Evolutionary conservation across 1,140 invertebrate genomes (phyloP).

Genomic region (Stenopsyche tienmushanensis): DNA sequence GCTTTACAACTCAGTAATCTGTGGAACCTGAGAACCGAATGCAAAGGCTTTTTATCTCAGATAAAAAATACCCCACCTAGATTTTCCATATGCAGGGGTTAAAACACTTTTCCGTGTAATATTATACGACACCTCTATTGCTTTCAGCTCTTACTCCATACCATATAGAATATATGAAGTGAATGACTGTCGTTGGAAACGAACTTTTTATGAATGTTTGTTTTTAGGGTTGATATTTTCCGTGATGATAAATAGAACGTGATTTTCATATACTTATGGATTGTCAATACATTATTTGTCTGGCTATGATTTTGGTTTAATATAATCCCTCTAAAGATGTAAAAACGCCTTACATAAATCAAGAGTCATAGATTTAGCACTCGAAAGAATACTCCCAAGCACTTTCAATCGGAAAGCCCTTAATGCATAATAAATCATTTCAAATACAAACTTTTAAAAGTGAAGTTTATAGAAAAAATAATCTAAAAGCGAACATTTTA

Average conservation of each 20-base stretch:
- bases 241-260: too few species aligned
- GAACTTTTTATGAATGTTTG: too few species aligned
- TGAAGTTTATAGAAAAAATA: not conserved
- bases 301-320: too few species aligned
- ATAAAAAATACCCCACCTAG: not conserved
- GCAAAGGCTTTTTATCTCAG: constrained; percentile 4
- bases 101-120: constrained; percentile 14
- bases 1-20: constrained; percentile 8
- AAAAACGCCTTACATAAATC: not conserved
- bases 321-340: too few species aligned
- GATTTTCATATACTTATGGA: too few species aligned
- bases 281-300: too few species aligned
- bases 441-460: too few species aligned
- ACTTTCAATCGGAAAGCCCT: too few species aligned
- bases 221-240: too few species aligned
- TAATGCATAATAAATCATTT: too few species aligned
- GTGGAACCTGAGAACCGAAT: constrained; percentile 3
- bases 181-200: constrained; percentile 23
- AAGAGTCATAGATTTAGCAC: not conserved
- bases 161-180: not conserved
- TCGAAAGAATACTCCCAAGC: not conserved
- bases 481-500: not conserved
- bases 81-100: constrained; percentile 17
- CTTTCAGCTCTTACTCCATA: not conserved
- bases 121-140: not conserved